Evolutionary conservation across 2,888 invertebrate species (phyloP), one percentile per base, ranked within the genome.

Genomic region (Drosophila robusta): DNA sequence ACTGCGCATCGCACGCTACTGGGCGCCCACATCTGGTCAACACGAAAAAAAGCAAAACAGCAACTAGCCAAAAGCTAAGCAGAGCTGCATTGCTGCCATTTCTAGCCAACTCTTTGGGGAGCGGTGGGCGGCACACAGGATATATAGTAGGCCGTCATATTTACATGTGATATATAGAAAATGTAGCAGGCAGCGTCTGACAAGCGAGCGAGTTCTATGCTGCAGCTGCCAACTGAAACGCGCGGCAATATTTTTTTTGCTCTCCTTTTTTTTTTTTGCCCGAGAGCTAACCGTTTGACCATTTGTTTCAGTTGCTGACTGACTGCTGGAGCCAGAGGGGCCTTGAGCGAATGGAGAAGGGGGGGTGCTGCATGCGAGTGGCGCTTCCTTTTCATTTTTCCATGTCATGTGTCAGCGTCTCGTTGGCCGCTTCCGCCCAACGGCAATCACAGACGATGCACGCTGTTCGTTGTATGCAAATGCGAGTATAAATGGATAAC

Each of bases 371-470:
- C 8, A 6, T 45, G 29, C 22, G 36, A 41, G 41, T 66, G 55
- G 41, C 14, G 65, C 85, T 75, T 87, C 86, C 73, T 82, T 89
- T 85, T 89, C 88, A 87, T 89, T 87, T 87, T 82, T 82, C 82
- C 87, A 78, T 89, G 87, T 89, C 90, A 87, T 87, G 90, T 87
- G 90, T 89, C 87, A 82, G 89, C 79, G 82, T 80, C 81, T 80
- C 72, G 82, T 80, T 76, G 71, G 71, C 65, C 78, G 81, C 72
- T 78, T 81, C 87, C 84, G 87, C 73, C 88, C 66, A 80, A 73
- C 86, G 84, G 89, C 83, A 83, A 83, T 83, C 82, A 88, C 78
- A 80, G 89, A 72, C 80, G 76, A 73, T 58, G 88, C 69, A 78
- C 66, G 62, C 62, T 61, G 65, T 60, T 75, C 72, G 75, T 49